Conservation (phyloP, 1,140 invertebrate species). For the Ctenoplectra terminalis region DNA sequence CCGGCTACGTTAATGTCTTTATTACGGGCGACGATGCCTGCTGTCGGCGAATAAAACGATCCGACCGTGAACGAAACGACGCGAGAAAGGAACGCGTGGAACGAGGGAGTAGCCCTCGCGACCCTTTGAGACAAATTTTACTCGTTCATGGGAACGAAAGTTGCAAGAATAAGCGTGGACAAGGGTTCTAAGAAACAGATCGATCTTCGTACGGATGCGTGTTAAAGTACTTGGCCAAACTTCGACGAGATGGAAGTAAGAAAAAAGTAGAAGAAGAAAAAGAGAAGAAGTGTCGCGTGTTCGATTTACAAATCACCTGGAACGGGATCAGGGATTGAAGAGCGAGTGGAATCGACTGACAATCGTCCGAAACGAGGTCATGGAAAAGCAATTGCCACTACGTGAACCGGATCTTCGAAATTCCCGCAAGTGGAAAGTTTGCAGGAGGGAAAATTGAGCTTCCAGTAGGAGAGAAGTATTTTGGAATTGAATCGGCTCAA, state of each 20-base stretch:
- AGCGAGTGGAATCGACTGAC: slow-evolving; percentile 15
- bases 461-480: neutral
- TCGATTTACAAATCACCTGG: slow-evolving; percentile 17
- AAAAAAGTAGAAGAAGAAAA: no score
- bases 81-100: neutral
- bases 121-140: no score
- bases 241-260: neutral
- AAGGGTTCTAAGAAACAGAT: neutral
- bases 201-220: neutral
- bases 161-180: no score
- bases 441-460: slow-evolving; percentile 15
- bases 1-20: slow-evolving; percentile 70
- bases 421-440: slow-evolving; percentile 18
- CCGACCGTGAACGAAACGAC: slow-evolving; percentile 22
- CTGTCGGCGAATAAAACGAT: slow-evolving; percentile 45
- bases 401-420: slow-evolving; percentile 27
- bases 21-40: slow-evolving; percentile 62
- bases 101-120: neutral
- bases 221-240: neutral
- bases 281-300: neutral
- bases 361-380: slow-evolving; percentile 30
- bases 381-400: slow-evolving; percentile 20
- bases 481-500: neutral
- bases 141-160: slow-evolving; percentile 5
- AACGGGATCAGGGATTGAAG: slow-evolving; percentile 9